Base-by-base conservation (phyloP, 1,140 invertebrate genomes). In the Drosophila parabipectinata region DNA sequence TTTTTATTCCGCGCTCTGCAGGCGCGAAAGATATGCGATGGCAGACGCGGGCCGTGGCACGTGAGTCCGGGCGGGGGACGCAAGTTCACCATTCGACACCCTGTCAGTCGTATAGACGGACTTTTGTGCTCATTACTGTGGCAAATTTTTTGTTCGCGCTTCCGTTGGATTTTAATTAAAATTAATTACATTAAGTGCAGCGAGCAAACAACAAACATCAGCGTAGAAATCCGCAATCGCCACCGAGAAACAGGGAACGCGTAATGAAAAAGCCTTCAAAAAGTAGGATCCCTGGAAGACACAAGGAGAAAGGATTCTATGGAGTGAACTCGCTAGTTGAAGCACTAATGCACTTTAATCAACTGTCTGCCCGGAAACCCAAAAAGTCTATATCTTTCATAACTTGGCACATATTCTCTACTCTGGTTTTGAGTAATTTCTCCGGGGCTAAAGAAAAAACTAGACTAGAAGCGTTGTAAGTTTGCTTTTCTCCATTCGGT, bases 171-270 rank as follows among this genome's bases (percentile, higher is more conserved):
- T 89, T 89, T 89, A 89, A 89, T 89, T 89, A 89, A 89, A 89
- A 89, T 89, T 89, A 89, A 89, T 89, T 89, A 89, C 84, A 89
- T 89, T 89, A 89, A 89, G 84, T 89, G 84, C 84, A 84, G 64
- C 73, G 52, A 68, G 69, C 74, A 89, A 88, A 89, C 79, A 88
- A 75, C 82, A 81, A 87, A 55, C 59, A 76, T 56, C 57, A 59
- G 54, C 41, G 50, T 57, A 55, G 72, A 50, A 66, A 61, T 73
- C 76, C 51, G 61, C 77, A 60, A 61, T 80, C 72, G 77, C 45
- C 52, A 63, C 34, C 57, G 39, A 68, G 55, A 10, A 79, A 60
- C 63, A 39, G 26, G 37, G 47, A 61, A 62, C 28, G 47, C 58
- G 59, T 51, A 58, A 69, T 41, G 51, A 55, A 47, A 47, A 47